Base-by-base conservation (phyloP, 1,140 invertebrate species). In the Drosophila equinoxialis region DNA sequence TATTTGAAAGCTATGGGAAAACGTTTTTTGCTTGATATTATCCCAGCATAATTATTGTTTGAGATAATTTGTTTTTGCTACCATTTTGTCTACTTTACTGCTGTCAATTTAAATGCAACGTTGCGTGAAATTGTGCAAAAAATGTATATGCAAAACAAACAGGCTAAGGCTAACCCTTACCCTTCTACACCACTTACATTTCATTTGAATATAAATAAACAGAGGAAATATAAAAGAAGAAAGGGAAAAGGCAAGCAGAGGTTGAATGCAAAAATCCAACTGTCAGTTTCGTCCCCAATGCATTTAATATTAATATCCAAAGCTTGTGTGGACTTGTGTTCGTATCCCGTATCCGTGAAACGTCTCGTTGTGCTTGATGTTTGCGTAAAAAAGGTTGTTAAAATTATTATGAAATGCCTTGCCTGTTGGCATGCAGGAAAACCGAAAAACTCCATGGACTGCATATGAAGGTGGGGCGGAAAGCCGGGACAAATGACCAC, bases 381-480 rank as follows among this genome's bases (percentile, higher is more conserved):
- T 89, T 80, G 71, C 72, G 73, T 79, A 77, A 80, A 85, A 78
- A 80, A 86, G 82, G 86, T 89, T 83, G 83, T 82, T 90, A 74
- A 90, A 91, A 91, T 91, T 77, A 83, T 91, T 91, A 91, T 91
- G 89, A 90, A 91, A 91, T 82, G 89, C 89, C 89, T 91, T 82
- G 89, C 89, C 89, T 91, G 83, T 80, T 89, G 89, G 89, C 84
- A 91, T 91, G 74, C 72, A 73, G 65, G 73, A 63, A 58, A 60
- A 66, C 37, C 17, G 33, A 48, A 39, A 39, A 39, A 41, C 11
- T 20, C 7, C 2, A 8, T 26, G 3, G 14, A n/a, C 65, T 35
- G 26, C 23, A 6, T 11, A 8, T 37, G 35, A 11, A 37, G 35
- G 2, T 37, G 35, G 35, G 23, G 23, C 4, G 23, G 11, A 5